phyloP scores from a whole-genome alignment of 2,113 vertebrate genomes.

The Sorex araneus region DNA sequence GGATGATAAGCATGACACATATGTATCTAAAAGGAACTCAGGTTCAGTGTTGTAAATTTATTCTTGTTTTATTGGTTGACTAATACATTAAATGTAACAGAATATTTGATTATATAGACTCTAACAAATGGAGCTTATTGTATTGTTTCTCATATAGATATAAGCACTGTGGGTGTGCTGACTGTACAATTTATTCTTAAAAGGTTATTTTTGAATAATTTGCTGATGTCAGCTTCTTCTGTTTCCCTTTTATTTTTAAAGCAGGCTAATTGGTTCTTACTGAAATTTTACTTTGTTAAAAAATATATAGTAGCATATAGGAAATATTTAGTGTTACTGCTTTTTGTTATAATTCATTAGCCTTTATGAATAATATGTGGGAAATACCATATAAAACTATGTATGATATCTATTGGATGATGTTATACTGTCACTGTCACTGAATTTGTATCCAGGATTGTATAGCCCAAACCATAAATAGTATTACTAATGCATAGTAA shows the following conservation, averaged over 20 bases:
- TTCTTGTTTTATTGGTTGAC: constrained; percentile 59
- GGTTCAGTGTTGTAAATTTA: constrained; percentile 58
- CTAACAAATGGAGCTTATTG: constrained; percentile 36
- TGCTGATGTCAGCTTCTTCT: constrained; percentile 69
- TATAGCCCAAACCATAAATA: constrained; percentile 38
- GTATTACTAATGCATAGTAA: constrained; percentile 45
- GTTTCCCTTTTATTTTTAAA: constrained; percentile 72
- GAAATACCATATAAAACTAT: constrained; percentile 49
- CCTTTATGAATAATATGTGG: constrained; percentile 71
- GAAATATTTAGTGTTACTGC: constrained; percentile 74
- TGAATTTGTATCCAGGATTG: constrained; percentile 64
- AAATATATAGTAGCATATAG: constrained; percentile 80
- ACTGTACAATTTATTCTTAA: constrained; percentile 65
- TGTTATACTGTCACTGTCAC: constrained; percentile 59
- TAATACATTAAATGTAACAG: constrained; percentile 53
- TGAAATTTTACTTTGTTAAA: constrained; percentile 78
- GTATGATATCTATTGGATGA: constrained; percentile 13
- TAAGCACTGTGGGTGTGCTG: constrained; percentile 57
- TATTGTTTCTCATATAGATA: constrained; percentile 69
- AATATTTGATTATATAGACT: constrained; percentile 58
- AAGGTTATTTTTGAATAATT: constrained; percentile 78
- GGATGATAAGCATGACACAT: neutral
- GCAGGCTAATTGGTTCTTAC: too few relatives aligned
- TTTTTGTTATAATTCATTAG: constrained; percentile 56
- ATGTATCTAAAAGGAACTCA: constrained; percentile 35